phyloP scores from a whole-genome alignment of 2,113 vertebrate genomes.

The Vulpes lagopus region DNA sequence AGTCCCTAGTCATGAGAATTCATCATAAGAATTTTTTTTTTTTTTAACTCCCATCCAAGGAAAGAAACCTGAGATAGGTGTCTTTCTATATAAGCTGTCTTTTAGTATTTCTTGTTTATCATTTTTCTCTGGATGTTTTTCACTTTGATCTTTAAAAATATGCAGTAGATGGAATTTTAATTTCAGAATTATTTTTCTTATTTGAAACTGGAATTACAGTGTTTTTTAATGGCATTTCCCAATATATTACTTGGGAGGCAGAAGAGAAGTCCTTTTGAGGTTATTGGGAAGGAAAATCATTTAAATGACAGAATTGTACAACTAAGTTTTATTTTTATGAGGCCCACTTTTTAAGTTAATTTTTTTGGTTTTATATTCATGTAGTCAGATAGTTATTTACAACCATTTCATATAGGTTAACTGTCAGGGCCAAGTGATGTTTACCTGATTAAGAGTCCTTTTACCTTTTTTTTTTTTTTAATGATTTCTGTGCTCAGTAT shows the following conservation, averaged over 20 bases:
- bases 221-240: not conserved
- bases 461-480: not conserved
- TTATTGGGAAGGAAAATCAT: constrained; percentile 28
- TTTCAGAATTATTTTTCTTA: constrained; percentile 44
- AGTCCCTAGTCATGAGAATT: constrained; percentile 12
- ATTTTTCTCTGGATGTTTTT: constrained; percentile 37
- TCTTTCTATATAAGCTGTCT: not conserved
- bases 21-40: not conserved
- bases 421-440: not conserved
- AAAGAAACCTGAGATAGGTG: not conserved
- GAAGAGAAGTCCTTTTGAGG: not conserved
- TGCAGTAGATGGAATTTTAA: not conserved
- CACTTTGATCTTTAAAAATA: constrained; percentile 48
- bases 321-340: constrained; percentile 40
- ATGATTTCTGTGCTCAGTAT: not conserved
- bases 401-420: not conserved
- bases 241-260: not conserved
- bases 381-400: not conserved
- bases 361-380: not conserved
- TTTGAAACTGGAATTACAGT: constrained; percentile 10
- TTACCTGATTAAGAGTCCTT: not conserved
- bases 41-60: not conserved
- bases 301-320: not conserved
- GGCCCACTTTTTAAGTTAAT: not conserved
- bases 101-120: constrained; percentile 7